These are phyloP conservation scores for Maconellicoccus hirsutus DNA, from an alignment of 1,140 invertebrate species.

Conservation along the genomic window DNA sequence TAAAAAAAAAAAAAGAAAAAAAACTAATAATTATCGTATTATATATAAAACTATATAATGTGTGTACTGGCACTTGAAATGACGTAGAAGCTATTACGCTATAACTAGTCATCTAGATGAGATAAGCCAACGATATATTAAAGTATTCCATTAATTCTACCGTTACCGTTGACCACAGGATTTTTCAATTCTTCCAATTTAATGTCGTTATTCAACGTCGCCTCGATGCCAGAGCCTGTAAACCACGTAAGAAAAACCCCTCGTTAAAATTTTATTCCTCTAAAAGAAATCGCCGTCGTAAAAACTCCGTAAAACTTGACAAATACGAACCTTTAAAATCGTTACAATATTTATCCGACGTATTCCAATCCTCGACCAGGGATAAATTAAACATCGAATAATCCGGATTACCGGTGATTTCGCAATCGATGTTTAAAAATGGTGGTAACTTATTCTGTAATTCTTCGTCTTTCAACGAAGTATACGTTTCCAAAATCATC, in stretches of 20 bases:
- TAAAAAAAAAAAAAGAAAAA: no score
- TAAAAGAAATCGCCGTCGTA: no score
- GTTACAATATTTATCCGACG: slow-evolving; percentile 65
- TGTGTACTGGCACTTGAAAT: not conserved
- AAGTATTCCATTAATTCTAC: not conserved
- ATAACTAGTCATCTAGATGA: not conserved
- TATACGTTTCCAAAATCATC: slow-evolving; percentile 91
- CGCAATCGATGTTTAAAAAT: slow-evolving; percentile 76
- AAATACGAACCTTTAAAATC: slow-evolving; percentile 38
- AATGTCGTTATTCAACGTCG: slow-evolving; percentile 3
- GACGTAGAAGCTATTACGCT: not conserved
- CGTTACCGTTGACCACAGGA: not conserved
- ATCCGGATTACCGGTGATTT: slow-evolving; percentile 82
- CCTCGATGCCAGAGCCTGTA: slow-evolving; percentile 1
- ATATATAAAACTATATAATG: not conserved
- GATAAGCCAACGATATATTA: not conserved
- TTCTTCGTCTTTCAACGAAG: slow-evolving; percentile 60
- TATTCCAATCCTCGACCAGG: slow-evolving; percentile 77
- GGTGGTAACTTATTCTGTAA: slow-evolving; percentile 63
- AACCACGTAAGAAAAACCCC: no score
- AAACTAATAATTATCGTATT: not conserved
- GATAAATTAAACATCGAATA: slow-evolving; percentile 97
- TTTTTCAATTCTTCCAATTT: slow-evolving; percentile 12
- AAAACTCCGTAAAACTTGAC: not conserved
- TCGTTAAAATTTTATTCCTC: no score